Percentiles rank a stretch among this genome's conserved stretches.
Evolutionary conservation across 2,113 vertebrate genomes (phyloP).

Genomic region (Porphyrio hochstetteri): DNA sequence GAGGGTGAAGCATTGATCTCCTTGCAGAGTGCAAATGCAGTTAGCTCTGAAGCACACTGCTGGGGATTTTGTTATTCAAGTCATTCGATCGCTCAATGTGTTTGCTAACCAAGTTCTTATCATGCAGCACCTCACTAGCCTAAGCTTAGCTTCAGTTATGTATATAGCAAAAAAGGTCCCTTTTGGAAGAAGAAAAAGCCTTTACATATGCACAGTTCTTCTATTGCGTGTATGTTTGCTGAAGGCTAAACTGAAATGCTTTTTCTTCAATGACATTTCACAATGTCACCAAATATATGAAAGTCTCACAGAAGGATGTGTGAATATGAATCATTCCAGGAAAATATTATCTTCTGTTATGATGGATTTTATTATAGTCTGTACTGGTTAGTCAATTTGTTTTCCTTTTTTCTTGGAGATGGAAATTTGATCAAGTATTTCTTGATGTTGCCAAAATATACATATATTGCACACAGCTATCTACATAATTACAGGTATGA

Average conservation of each 20-base stretch:
- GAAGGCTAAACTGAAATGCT: conserved; percentile 72
- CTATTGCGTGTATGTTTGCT: conserved; percentile 63
- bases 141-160: conserved; percentile 46
- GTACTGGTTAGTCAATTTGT: conserved; percentile 25
- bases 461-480: background rate
- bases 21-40: conserved; percentile 76
- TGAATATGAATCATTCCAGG: conserved; percentile 51
- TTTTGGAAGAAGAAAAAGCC: conserved; percentile 58
- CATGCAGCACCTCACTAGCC: conserved; percentile 55
- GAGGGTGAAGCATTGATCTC: conserved; percentile 77
- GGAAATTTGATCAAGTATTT: conserved; percentile 26
- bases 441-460: background rate
- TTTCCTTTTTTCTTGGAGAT: conserved; percentile 18
- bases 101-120: conserved; percentile 75
- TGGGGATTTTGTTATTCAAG: conserved; percentile 80
- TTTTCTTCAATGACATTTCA: conserved; percentile 73
- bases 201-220: conserved; percentile 47
- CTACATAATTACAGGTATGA: background rate
- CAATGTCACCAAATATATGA: conserved; percentile 64
- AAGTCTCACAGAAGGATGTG: conserved; percentile 43
- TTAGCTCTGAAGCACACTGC: conserved; percentile 71
- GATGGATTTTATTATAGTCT: conserved; percentile 39
- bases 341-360: conserved; percentile 39
- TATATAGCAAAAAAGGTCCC: conserved; percentile 11
- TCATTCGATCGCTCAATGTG: conserved; percentile 63